These are phyloP conservation scores for Herpailurus yagouaroundi DNA, from an alignment of 2,113 vertebrate genomes.

Conservation along the genomic window DNA sequence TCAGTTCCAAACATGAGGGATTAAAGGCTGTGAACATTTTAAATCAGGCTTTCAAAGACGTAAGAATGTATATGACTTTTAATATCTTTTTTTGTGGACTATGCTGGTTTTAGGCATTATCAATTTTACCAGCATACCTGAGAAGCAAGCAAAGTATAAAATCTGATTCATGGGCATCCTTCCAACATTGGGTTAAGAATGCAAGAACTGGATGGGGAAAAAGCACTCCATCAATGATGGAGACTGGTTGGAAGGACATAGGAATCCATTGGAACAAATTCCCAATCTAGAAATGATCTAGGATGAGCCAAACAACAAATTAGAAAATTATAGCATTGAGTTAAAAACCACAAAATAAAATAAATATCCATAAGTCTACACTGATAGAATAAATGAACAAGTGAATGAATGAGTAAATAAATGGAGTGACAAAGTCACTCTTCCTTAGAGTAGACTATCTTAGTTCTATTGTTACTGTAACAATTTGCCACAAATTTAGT, in stretches of 20 bases:
- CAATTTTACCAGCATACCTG: background rate
- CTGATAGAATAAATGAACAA: background rate
- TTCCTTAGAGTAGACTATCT: background rate
- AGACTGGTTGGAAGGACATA: background rate
- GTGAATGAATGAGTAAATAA: background rate
- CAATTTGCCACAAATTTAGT: background rate
- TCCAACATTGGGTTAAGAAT: background rate
- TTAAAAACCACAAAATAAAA: slow-evolving; percentile 18
- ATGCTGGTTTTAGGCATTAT: background rate
- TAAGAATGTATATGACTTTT: background rate
- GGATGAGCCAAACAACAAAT: background rate
- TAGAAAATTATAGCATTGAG: background rate
- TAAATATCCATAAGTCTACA: background rate
- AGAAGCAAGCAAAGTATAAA: slow-evolving; percentile 1
- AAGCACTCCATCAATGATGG: background rate
- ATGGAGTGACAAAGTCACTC: background rate
- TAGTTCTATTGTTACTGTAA: background rate
- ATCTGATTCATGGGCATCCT: background rate
- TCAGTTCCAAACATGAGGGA: background rate
- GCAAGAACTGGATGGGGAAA: background rate
- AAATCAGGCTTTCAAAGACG: slow-evolving; percentile 21
- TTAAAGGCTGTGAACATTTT: background rate
- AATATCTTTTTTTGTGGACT: background rate
- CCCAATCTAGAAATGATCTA: background rate
- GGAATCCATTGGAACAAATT: background rate